Evolutionary conservation across 2,797 vertebrate species (phyloP), one percentile per base, ranked within the genome.

Genomic region (Acrocephalus scirpaceus): DNA sequence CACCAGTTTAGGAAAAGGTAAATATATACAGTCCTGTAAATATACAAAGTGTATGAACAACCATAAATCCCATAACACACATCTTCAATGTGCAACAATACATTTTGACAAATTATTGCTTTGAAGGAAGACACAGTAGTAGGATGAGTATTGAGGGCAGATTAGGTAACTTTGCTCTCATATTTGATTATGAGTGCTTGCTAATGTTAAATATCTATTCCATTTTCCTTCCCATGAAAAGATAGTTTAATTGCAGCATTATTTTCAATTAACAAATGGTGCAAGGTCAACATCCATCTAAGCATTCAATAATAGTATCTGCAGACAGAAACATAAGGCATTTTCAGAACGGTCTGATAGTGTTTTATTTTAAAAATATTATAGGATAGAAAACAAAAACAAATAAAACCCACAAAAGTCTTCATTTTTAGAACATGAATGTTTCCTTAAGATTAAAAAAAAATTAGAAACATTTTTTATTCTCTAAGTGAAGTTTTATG

Each of bases 401-500:
- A 17, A 60, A 32, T 22, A 5, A 2, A 60, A 57, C 81, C 0
- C 3, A 22, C 2, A 14, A 9, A 58, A 38, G 0, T 16, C 7
- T n/a, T 56, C 2, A 25, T 15, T 92, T 88, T 81, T 44, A 34
- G 26, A 44, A 11, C 7, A 61, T 5, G 1, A 36, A 26, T 13
- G 3, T 27, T 90, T 61, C 19, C 48, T 30, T 42, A 61, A 44
- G 6, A 34, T 1, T 22, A 67, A 20, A 19, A 26, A 47, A 38
- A 4, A 0, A 0, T 10, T 47, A 47, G 9, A 44, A 48, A 30
- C 1, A 7, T 3, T 1, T 1, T 60, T 90, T 53, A 25, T 54
- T 56, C 12, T 22, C 2, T 27, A 56, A n/a, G 4, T 36, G 12
- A 56, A 10, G 6, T 56, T 74, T 57, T 47, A 5, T 13, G 2